Base-by-base conservation (phyloP, 2,888 invertebrate species). In the Platypus cylindrus region DNA sequence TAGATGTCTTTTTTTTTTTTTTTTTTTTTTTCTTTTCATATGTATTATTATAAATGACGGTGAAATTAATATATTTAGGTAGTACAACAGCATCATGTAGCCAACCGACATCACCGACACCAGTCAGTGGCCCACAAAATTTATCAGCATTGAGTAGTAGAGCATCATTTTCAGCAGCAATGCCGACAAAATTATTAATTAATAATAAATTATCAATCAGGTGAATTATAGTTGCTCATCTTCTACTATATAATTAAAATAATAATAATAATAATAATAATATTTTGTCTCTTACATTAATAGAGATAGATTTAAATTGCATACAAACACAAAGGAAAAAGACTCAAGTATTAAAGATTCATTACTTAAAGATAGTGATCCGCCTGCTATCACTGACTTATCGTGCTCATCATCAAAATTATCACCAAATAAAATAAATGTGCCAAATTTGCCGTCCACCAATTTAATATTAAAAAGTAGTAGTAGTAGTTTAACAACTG, bases 201-300 rank as follows among this genome's bases (percentile, higher is more conserved):
- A 49, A 49, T 27, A 54, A 51, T 34, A 56, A 56, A 49, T 51
- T 61, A 36, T 56, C 59, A n/a, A 54, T 60, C 38, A 54, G 55
- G 53, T 58, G 48, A 47, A 46, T 48, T 12, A 14, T 2, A 17
- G n/a, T n/a, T n/a, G n/a, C n/a, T n/a, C n/a, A n/a, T n/a, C n/a
- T n/a, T n/a, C n/a, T n/a, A n/a, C n/a, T n/a, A n/a, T n/a, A n/a
- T n/a, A n/a, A n/a, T n/a, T n/a, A n/a, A n/a, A n/a, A n/a, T n/a
- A n/a, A n/a, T n/a, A n/a, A n/a, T n/a, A n/a, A n/a, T n/a, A n/a
- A n/a, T n/a, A n/a, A n/a, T n/a, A n/a, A n/a, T n/a, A n/a, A n/a
- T n/a, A n/a, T n/a, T n/a, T n/a, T n/a, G n/a, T 12, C 25, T 34
- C 40, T 37, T 42, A 30, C 36, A n/a, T n/a, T n/a, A n/a, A n/a